Percentiles rank a stretch among this genome's conserved stretches.
Evolutionary conservation across 2,797 vertebrate genomes (phyloP).

Genomic region (Serranus cabrilla): DNA sequence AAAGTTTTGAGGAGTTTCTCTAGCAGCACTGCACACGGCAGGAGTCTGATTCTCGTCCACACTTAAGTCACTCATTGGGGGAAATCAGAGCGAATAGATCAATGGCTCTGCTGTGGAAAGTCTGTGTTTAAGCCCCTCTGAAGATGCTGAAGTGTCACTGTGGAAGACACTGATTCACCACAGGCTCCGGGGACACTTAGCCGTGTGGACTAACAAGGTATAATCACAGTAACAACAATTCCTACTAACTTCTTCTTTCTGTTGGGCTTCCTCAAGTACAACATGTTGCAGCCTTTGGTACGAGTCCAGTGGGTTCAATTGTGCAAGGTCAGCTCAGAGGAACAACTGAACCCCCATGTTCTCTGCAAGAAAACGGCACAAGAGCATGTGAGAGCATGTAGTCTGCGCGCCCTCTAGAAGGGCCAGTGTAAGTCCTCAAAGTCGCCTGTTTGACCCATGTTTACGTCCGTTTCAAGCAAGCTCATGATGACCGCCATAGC

Average conservation of each 20-base stretch:
- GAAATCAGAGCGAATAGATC: not conserved
- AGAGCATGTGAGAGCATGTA: slow-evolving; percentile 7
- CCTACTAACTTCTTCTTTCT: not conserved
- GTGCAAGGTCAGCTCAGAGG: slow-evolving; percentile 34
- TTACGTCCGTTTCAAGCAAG: slow-evolving; percentile 94
- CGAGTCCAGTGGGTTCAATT: slow-evolving; percentile 30
- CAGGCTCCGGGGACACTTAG: slow-evolving; percentile 25
- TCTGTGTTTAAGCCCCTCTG: slow-evolving; percentile 13
- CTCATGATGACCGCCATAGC: slow-evolving; percentile 99
- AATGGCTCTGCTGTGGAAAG: slow-evolving; percentile 20
- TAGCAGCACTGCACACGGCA: slow-evolving; percentile 63
- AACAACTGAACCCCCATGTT: not conserved
- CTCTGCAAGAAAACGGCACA: slow-evolving; percentile 36
- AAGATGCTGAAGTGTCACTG: slow-evolving; percentile 42
- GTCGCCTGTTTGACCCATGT: slow-evolving; percentile 92
- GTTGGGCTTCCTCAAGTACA: slow-evolving; percentile 14
- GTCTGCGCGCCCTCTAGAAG: slow-evolving; percentile 64
- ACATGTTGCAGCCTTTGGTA: slow-evolving; percentile 42
- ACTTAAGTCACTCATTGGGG: slow-evolving; percentile 1
- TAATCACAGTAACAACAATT: slow-evolving; percentile 24
- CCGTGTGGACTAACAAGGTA: not conserved
- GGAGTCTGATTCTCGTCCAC: slow-evolving; percentile 30
- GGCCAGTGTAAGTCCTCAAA: slow-evolving; percentile 96
- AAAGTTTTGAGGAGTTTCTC: slow-evolving; percentile 33
- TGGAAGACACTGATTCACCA: slow-evolving; percentile 56